Percentiles rank a stretch among this genome's conserved stretches.
These are phyloP conservation scores for Caranx melampygus DNA, from an alignment of 2,113 vertebrate genomes.

Conservation along the genomic window DNA sequence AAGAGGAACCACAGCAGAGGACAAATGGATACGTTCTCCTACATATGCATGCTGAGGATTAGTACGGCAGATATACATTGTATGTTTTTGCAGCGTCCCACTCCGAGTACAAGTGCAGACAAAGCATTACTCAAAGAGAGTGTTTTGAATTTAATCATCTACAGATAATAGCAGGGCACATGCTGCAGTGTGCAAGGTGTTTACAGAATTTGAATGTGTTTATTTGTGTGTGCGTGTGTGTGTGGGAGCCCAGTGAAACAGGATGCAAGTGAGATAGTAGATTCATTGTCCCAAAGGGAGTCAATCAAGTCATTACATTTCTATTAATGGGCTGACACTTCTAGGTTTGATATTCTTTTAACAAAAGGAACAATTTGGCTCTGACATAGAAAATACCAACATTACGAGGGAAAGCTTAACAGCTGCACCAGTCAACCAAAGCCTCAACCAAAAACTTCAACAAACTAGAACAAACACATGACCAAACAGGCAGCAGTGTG, in stretches of 20 bases:
- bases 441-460: background rate
- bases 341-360: constrained; percentile 38
- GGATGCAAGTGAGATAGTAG: constrained; percentile 29
- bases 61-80: constrained; percentile 60
- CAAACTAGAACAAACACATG: background rate
- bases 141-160: constrained; percentile 68
- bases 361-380: background rate
- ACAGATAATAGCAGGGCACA: constrained; percentile 54
- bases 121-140: constrained; percentile 69
- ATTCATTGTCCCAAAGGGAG: constrained; percentile 52
- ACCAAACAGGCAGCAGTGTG: background rate
- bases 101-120: constrained; percentile 62
- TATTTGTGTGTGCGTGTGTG: constrained; percentile 3
- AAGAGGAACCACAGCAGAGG: constrained; percentile 55
- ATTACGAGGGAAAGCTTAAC: background rate
- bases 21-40: constrained; percentile 54
- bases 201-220: constrained; percentile 13
- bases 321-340: constrained; percentile 46
- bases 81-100: constrained; percentile 50
- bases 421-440: background rate
- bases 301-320: constrained; percentile 63
- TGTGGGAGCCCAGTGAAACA: constrained; percentile 5
- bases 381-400: background rate
- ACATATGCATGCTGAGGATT: constrained; percentile 60
- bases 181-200: constrained; percentile 23